Conservation (phyloP, 2,888 invertebrate species). For the Chrysomela aeneicollis region DNA sequence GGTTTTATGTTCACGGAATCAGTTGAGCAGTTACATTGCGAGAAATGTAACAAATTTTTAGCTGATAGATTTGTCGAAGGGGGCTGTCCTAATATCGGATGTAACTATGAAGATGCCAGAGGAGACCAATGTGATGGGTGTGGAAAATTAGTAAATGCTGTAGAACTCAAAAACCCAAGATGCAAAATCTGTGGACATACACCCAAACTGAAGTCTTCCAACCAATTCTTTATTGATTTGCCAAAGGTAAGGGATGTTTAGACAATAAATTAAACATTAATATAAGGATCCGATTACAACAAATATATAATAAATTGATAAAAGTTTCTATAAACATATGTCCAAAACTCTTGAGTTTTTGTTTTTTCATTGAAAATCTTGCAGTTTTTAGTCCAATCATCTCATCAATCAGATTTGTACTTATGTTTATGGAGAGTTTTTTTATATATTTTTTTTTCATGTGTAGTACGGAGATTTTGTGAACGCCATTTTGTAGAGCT, state of each 20-base stretch:
- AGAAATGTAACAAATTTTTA: slow-evolving; percentile 82
- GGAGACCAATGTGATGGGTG: slow-evolving; percentile 99
- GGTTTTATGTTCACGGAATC: slow-evolving; percentile 84
- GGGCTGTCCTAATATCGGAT: slow-evolving; percentile 86
- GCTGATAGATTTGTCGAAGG: slow-evolving; percentile 96
- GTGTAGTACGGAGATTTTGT: too few relatives aligned
- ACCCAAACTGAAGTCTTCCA: slow-evolving; percentile 79
- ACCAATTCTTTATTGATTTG: slow-evolving; percentile 93
- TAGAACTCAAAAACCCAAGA: slow-evolving; percentile 82
- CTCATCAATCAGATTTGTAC: too few relatives aligned
- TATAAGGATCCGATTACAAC: too few relatives aligned
- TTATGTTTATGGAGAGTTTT: too few relatives aligned
- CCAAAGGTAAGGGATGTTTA: slow-evolving; percentile 73
- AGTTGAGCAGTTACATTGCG: slow-evolving; percentile 92
- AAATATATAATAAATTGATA: too few relatives aligned
- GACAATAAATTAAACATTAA: too few relatives aligned
- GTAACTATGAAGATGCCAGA: slow-evolving; percentile 90
- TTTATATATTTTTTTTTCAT: too few relatives aligned
- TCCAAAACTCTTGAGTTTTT: too few relatives aligned
- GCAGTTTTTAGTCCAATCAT: too few relatives aligned
- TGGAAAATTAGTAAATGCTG: slow-evolving; percentile 93
- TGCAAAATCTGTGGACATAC: slow-evolving; percentile 86
- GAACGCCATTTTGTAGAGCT: too few relatives aligned
- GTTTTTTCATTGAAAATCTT: too few relatives aligned
- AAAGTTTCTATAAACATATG: too few relatives aligned